phyloP scores from a whole-genome alignment of 2,888 invertebrate genomes.

The Apocheima hispidaria region DNA sequence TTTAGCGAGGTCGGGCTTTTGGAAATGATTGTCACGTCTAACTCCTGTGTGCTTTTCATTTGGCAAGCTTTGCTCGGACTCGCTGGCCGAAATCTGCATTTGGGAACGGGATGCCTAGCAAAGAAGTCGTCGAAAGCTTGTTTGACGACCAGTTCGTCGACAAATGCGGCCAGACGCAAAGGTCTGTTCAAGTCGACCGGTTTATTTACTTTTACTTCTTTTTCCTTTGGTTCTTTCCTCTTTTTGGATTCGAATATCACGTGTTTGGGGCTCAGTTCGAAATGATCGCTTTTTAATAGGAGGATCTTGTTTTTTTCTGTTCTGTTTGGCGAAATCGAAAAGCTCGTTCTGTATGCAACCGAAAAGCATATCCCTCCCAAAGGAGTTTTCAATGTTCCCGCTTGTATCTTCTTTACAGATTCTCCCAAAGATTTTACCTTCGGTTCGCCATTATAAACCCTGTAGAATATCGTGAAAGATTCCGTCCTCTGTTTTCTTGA shows the following conservation, averaged over 20 bases:
- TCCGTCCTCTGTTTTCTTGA: slow-evolving; percentile 95
- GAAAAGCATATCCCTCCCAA: slow-evolving; percentile 94
- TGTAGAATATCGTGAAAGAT: slow-evolving; percentile 96
- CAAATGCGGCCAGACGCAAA: slow-evolving; percentile 92
- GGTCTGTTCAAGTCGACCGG: slow-evolving; percentile 89
- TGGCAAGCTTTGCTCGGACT: slow-evolving; percentile 50
- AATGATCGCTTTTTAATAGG: slow-evolving; percentile 97
- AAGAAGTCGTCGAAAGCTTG: slow-evolving; percentile 73
- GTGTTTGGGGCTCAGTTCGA: slow-evolving; percentile 91
- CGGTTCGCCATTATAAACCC: slow-evolving; percentile 93
- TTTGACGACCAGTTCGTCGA: slow-evolving; percentile 79
- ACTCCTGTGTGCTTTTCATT: slow-evolving; percentile 73
- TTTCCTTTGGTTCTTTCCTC: slow-evolving; percentile 83
- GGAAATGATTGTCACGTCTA: slow-evolving; percentile 61
- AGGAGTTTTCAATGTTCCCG: slow-evolving; percentile 95
- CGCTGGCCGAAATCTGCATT: slow-evolving; percentile 67
- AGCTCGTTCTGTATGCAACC: slow-evolving; percentile 95
- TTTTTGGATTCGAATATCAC: slow-evolving; percentile 86
- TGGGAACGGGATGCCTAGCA: slow-evolving; percentile 69
- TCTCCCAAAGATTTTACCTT: slow-evolving; percentile 91
- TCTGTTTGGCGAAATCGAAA: slow-evolving; percentile 95
- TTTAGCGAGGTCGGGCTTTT: slow-evolving; percentile 72
- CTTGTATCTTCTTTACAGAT: slow-evolving; percentile 91
- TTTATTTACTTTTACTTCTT: slow-evolving; percentile 58
- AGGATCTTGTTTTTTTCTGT: slow-evolving; percentile 89